Evolutionary conservation across 2,888 invertebrate species (phyloP), one percentile per base, ranked within the genome.

Genomic region (Morpho deidamia): DNA sequence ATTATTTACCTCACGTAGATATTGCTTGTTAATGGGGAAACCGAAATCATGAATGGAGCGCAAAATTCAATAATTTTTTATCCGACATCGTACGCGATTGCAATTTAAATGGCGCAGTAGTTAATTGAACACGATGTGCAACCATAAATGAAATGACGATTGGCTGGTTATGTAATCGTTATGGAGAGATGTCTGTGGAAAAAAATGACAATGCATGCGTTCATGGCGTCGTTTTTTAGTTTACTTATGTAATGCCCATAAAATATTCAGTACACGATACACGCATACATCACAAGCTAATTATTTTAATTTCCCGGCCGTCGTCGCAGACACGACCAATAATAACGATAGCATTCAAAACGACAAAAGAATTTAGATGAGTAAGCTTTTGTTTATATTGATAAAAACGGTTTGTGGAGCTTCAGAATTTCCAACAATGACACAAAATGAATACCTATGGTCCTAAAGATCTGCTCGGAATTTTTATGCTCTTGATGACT

Each of bases 271-370:
- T 54, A 59, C 68, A 65, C 67, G 64, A 60, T 58, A 39, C 55
- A 51, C 55, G 67, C 70, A 72, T 81, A 74, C 68, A 78, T 81
- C 77, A 79, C 76, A 65, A 65, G 72, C 68, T 83, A 85, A 83
- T 83, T 83, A 84, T 85, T 83, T 82, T 74, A 81, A 81, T 84
- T 83, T 79, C 78, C 79, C 71, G 73, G 74, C 74, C 71, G 74
- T 72, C 74, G 74, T 75, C 72, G 70, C 71, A 69, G 67, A 71
- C 73, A 73, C 74, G 70, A 75, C 71, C 78, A 75, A 81, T 80
- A 78, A 75, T 71, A 74, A 73, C 69, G 74, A 71, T 67, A 71
- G 69, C 70, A 72, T 67, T 67, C 60, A 61, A 70, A 67, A 77
- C 81, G 69, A 64, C 59, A 44, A 50, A 61, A 67, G 83, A 85